Conservation (phyloP, 37 sponge, comb jelly and placozoan genomes). For the Chondrilla cf. caribensis region DNA sequence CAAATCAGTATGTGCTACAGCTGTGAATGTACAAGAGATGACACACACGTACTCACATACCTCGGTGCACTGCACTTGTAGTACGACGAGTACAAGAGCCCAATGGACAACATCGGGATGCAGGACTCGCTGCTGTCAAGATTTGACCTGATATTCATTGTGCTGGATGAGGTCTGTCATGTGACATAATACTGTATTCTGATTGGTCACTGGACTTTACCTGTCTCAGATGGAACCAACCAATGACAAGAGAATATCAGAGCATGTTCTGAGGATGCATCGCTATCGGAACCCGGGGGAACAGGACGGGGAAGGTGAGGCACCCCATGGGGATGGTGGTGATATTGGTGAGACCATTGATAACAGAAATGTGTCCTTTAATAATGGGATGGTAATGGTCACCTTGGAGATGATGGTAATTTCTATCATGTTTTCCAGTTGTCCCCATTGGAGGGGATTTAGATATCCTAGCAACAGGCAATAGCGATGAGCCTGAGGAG, state of each 20-base stretch:
- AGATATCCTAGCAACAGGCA: constrained; percentile 58
- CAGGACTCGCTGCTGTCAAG: constrained; percentile 96
- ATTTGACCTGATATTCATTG: constrained; percentile 95
- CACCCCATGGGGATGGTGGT: too few relatives aligned
- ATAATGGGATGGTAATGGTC: too few relatives aligned
- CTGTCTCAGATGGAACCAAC: constrained; percentile 82
- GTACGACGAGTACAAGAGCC: constrained; percentile 98
- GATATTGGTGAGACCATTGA: too few relatives aligned
- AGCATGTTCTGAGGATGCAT: constrained; percentile 97
- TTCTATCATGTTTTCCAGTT: constrained; percentile 16
- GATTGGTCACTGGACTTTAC: neutral
- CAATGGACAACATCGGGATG: constrained; percentile 99
- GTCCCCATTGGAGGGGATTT: constrained; percentile 63
- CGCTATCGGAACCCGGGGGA: constrained; percentile 93
- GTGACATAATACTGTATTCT: constrained; percentile 2
- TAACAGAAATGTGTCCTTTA: too few relatives aligned
- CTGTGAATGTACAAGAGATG: too few relatives aligned
- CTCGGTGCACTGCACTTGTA: too few relatives aligned
- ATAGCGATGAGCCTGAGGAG: constrained; percentile 13
- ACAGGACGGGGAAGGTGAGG: constrained; percentile 67
- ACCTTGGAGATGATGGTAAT: too few relatives aligned
- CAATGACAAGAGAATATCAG: constrained; percentile 88
- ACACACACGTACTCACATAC: too few relatives aligned
- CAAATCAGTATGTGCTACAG: neutral
- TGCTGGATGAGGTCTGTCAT: constrained; percentile 81